Conservation (phyloP, 2,797 vertebrate species). For the Sylvia borin region DNA sequence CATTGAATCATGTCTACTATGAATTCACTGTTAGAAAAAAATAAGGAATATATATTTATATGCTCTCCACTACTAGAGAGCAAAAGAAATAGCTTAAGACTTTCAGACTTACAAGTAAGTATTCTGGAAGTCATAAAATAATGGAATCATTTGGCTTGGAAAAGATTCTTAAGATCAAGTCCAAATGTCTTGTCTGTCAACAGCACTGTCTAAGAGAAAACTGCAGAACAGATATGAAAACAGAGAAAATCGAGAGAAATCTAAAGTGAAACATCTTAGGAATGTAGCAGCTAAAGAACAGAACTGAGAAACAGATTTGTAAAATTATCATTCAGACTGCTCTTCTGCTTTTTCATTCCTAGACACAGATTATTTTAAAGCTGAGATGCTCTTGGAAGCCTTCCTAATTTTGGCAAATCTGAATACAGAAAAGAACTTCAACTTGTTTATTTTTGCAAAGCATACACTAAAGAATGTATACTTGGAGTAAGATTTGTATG, state of each 20-base stretch:
- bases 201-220: neutral
- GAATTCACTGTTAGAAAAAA: neutral
- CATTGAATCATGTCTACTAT: neutral
- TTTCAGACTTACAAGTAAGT: neutral
- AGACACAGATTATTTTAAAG: neutral
- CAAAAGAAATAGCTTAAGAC: neutral
- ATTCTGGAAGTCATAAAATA: neutral
- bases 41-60: neutral
- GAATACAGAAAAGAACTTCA: neutral
- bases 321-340: neutral
- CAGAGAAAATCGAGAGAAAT: neutral
- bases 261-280: neutral
- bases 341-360: conserved; percentile 3
- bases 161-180: neutral
- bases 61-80: neutral
- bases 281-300: neutral
- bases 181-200: neutral
- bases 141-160: neutral
- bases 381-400: neutral
- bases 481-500: neutral
- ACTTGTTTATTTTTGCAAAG: neutral
- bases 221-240: neutral
- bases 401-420: neutral
- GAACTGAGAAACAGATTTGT: neutral
- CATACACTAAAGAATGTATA: neutral